Conservation (phyloP, 2,888 invertebrate genomes). For the Blastobasis lacticolella region DNA sequence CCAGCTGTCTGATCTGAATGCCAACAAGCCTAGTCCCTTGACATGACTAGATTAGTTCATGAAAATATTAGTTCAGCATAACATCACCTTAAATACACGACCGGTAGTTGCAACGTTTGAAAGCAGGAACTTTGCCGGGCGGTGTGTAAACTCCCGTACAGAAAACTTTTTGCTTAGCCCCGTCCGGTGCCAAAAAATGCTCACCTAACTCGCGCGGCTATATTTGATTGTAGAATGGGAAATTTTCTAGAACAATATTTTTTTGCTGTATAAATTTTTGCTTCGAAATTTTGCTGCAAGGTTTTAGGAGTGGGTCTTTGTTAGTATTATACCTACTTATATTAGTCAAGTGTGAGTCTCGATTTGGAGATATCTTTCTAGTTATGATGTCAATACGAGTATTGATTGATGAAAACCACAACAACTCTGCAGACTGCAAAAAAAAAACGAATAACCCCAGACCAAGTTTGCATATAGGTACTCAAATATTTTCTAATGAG, state of each 20-base stretch:
- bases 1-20: no score
- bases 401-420: no score
- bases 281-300: not conserved
- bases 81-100: not conserved
- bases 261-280: not conserved
- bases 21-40: no score
- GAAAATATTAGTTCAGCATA: no score
- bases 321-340: no score
- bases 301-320: no score
- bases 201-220: constrained; percentile 14
- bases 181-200: constrained; percentile 24
- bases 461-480: no score
- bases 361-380: not conserved
- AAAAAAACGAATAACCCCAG: no score
- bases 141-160: constrained; percentile 14
- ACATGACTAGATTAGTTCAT: no score
- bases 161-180: constrained; percentile 18
- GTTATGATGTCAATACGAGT: no score
- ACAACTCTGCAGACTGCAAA: no score
- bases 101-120: constrained; percentile 4
- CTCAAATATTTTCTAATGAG: no score
- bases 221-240: constrained; percentile 3
- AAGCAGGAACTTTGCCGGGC: constrained; percentile 7
- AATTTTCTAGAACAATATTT: not conserved
- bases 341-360: not conserved